These are phyloP conservation scores for Acrocephalus scirpaceus DNA, from an alignment of 2,797 vertebrate genomes.

Conservation along the genomic window DNA sequence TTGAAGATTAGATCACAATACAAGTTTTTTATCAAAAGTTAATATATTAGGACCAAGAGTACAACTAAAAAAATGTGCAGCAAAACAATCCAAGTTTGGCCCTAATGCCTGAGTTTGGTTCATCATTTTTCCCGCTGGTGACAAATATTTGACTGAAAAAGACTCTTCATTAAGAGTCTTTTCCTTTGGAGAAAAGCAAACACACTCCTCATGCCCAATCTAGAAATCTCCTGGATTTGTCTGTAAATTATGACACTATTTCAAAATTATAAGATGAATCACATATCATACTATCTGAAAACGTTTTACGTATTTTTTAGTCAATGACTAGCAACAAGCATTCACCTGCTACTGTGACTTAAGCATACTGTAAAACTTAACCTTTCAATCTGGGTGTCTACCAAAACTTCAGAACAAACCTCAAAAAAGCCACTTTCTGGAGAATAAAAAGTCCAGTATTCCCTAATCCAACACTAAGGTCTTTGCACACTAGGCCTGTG, in stretches of 20 bases:
- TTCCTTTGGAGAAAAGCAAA: neutral
- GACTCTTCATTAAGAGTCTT: neutral
- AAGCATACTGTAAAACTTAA: neutral
- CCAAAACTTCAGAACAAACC: neutral
- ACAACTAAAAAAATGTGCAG: neutral
- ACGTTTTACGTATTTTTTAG: neutral
- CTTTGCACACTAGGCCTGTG: neutral
- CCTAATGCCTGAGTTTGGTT: neutral
- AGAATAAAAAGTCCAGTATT: neutral
- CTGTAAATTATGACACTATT: neutral
- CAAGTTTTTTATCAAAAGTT: neutral
- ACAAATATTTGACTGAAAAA: neutral
- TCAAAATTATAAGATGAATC: neutral
- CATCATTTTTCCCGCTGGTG: neutral
- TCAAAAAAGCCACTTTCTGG: neutral
- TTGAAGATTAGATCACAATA: neutral
- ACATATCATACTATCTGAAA: neutral
- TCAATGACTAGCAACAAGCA: neutral
- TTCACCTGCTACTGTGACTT: neutral
- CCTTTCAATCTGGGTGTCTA: neutral
- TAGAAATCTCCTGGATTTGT: neutral
- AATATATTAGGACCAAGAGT: neutral
- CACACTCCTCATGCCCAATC: neutral
- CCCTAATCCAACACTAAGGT: neutral
- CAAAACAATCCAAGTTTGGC: neutral